phyloP scores from a whole-genome alignment of 2,797 vertebrate species.

The Chelonia mydas region DNA sequence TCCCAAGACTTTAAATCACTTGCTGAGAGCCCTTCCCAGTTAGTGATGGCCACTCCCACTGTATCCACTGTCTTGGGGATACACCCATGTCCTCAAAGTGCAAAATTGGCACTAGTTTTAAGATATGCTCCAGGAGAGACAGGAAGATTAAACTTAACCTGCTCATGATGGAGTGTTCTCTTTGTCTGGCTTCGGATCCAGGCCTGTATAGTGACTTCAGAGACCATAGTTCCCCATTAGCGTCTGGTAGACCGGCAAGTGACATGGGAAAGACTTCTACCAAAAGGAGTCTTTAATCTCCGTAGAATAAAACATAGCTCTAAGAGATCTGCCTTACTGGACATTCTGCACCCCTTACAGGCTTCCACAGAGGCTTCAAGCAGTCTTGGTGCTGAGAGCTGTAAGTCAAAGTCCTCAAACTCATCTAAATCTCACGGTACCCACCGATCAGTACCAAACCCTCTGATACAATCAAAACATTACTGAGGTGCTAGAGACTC shows the following conservation, averaged over 20 bases:
- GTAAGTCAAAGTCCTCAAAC: background rate
- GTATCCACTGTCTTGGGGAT: background rate
- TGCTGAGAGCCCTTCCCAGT: background rate
- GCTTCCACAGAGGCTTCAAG: background rate
- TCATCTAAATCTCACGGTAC: background rate
- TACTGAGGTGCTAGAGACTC: background rate
- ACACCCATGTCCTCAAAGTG: background rate
- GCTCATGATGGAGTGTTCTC: background rate
- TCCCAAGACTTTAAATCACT: background rate
- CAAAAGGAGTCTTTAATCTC: background rate
- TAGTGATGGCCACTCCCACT: background rate
- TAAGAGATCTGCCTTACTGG: background rate
- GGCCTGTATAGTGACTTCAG: background rate
- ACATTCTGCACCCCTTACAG: background rate
- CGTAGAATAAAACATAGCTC: background rate
- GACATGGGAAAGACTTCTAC: background rate
- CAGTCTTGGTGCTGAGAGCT: background rate
- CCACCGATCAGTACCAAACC: background rate
- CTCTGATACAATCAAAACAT: background rate
- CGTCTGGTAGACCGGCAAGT: background rate
- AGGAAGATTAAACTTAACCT: background rate
- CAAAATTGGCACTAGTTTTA: background rate
- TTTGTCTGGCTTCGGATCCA: background rate
- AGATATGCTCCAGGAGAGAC: background rate
- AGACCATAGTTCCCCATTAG: background rate